phyloP scores from a whole-genome alignment of 2,113 vertebrate species.

The Synchiropus splendidus region DNA sequence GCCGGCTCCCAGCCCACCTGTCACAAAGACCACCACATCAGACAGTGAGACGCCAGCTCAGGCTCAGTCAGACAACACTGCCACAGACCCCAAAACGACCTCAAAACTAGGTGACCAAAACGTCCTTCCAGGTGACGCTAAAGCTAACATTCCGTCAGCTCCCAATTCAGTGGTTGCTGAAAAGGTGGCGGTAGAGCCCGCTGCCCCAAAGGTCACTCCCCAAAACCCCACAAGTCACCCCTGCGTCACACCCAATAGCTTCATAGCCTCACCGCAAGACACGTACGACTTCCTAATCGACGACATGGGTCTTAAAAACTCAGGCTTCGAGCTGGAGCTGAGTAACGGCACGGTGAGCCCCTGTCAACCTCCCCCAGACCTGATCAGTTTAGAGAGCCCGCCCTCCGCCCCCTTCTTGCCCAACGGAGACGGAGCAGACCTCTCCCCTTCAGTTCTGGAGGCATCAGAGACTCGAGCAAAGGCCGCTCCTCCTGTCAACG shows the following conservation, averaged over 20 bases:
- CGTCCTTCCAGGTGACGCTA: slow-evolving; percentile 10
- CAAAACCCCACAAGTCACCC: slow-evolving; percentile 5
- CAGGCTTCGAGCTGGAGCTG: slow-evolving; percentile 70
- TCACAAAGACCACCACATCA: slow-evolving; percentile 11
- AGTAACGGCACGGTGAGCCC: slow-evolving; percentile 63
- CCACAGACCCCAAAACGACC: slow-evolving; percentile 13
- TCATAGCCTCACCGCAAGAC: slow-evolving; percentile 6
- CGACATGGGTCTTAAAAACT: slow-evolving; percentile 43
- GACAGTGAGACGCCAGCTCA: slow-evolving; percentile 46
- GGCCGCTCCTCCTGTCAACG: slow-evolving; percentile 81
- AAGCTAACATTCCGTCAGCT: slow-evolving; percentile 21
- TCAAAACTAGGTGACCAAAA: slow-evolving; percentile 11
- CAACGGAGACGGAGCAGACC: slow-evolving; percentile 87
- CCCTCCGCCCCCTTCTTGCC: slow-evolving; percentile 71
- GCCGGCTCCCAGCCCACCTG: slow-evolving; percentile 31
- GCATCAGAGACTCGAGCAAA: slow-evolving; percentile 85
- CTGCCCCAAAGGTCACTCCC: slow-evolving; percentile 10
- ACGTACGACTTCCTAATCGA: slow-evolving; percentile 47
- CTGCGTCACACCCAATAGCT: not conserved
- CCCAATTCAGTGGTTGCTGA: slow-evolving; percentile 11
- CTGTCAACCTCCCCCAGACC: slow-evolving; percentile 55
- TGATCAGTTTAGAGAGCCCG: slow-evolving; percentile 70
- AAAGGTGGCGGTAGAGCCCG: slow-evolving; percentile 21
- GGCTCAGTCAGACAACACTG: slow-evolving; percentile 11
- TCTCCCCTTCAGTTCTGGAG: slow-evolving; percentile 88